Percentiles rank a stretch among this genome's conserved stretches.
These are phyloP conservation scores for Microhierax caerulescens DNA, from an alignment of 2,797 vertebrate genomes.

Conservation along the genomic window DNA sequence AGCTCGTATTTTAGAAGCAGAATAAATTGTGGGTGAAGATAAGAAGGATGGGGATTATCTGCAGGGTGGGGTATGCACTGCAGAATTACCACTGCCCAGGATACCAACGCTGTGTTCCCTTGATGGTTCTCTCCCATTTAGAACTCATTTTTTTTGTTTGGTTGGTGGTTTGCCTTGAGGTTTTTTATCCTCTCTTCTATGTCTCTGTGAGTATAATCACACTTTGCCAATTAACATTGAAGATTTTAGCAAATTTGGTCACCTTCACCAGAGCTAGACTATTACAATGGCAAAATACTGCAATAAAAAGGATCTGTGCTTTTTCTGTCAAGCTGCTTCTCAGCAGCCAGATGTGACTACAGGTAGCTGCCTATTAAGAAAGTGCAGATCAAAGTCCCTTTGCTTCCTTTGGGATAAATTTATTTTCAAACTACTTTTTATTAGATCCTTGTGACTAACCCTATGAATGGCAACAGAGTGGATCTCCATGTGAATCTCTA, in stretches of 20 bases:
- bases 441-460: constrained; percentile 6
- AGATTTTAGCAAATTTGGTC: background rate
- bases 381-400: background rate
- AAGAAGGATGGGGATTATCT: background rate
- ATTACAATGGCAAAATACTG: background rate
- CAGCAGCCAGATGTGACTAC: background rate
- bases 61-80: background rate
- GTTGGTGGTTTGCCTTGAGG: fast-evolving
- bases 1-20: background rate
- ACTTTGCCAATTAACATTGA: too few relatives aligned
- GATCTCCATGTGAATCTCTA: background rate
- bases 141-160: background rate
- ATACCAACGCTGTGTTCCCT: background rate
- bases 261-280: background rate
- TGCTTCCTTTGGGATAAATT: background rate
- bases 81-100: background rate
- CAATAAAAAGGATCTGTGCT: background rate
- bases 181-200: fast-evolving
- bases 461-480: background rate
- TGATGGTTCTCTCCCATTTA: background rate
- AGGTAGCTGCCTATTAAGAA: background rate
- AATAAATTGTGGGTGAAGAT: background rate
- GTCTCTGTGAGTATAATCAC: background rate
- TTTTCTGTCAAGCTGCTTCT: background rate
- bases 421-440: background rate